These are phyloP conservation scores for Nothobranchius kuhntae DNA, from an alignment of 2,113 vertebrate species.

Conservation along the genomic window DNA sequence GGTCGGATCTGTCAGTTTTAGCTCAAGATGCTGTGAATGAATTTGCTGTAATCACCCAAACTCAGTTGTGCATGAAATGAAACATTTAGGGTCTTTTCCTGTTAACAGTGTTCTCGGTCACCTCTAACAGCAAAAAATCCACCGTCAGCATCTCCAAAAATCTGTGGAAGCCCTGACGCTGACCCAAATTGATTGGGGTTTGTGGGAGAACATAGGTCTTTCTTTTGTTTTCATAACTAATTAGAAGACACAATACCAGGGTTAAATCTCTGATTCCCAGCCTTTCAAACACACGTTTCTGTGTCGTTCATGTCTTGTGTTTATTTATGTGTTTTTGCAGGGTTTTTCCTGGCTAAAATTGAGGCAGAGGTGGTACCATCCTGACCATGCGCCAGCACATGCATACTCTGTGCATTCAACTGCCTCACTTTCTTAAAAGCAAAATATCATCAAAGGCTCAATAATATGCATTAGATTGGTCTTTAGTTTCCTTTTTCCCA, in stretches of 20 bases:
- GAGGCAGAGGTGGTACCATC: too few species aligned
- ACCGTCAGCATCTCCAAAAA: conserved; percentile 16
- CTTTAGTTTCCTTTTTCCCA: too few species aligned
- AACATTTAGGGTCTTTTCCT: conserved; percentile 12
- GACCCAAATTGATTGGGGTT: conserved; percentile 18
- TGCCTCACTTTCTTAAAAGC: too few species aligned
- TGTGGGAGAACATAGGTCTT: conserved; percentile 7
- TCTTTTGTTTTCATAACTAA: conserved; percentile 22
- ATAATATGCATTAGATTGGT: too few species aligned
- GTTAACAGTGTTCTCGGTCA: conserved; percentile 3
- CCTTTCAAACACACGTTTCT: background rate
- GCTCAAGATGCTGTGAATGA: conserved; percentile 21
- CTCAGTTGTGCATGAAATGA: background rate
- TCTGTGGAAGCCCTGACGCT: conserved; percentile 16
- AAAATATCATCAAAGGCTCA: too few species aligned
- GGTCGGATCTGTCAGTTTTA: conserved; percentile 7
- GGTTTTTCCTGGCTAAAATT: too few species aligned
- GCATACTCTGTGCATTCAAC: too few species aligned
- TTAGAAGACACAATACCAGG: conserved; percentile 1
- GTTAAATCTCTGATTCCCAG: background rate
- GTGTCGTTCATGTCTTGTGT: background rate
- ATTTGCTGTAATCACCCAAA: conserved; percentile 5
- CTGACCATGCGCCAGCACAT: too few species aligned
- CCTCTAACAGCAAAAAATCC: conserved; percentile 1
- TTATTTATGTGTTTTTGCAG: background rate